Percentiles rank a stretch among this genome's conserved stretches.
Evolutionary conservation across 1,140 invertebrate genomes (phyloP).

Genomic region (Drosophila biarmipes): DNA sequence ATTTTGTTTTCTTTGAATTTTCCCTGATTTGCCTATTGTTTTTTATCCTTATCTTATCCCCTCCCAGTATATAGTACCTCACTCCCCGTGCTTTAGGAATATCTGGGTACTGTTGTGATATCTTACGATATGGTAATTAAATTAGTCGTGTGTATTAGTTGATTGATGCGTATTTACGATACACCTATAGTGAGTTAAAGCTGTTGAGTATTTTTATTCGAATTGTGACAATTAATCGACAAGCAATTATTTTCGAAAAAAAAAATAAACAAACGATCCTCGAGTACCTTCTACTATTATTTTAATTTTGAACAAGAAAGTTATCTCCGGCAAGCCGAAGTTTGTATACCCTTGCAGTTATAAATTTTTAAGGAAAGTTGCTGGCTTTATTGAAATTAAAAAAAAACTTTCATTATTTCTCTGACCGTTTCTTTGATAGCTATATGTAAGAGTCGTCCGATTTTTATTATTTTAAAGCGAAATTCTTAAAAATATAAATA

Average conservation of each 20-base stretch:
- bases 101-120: constrained; percentile 77
- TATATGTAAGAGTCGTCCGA: too few relatives aligned
- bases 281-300: constrained; percentile 11
- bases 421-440: too few relatives aligned
- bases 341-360: too few relatives aligned
- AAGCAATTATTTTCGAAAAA: constrained; percentile 67
- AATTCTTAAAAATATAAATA: too few relatives aligned
- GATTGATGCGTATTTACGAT: constrained; percentile 58
- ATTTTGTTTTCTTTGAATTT: constrained; percentile 45
- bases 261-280: not conserved
- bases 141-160: constrained; percentile 66
- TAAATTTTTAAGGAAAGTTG: too few relatives aligned
- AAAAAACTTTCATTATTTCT: too few relatives aligned
- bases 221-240: constrained; percentile 75
- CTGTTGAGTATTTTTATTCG: constrained; percentile 76
- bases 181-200: constrained; percentile 68
- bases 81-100: constrained; percentile 71
- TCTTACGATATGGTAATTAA: constrained; percentile 57
- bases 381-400: too few relatives aligned
- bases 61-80: constrained; percentile 50
- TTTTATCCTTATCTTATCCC: constrained; percentile 15
- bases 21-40: constrained; percentile 2
- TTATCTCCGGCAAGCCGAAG: too few relatives aligned
- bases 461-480: too few relatives aligned
- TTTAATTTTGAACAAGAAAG: constrained; percentile 34